Evolutionary conservation across 2,113 vertebrate genomes (phyloP).

Genomic region (Poicephalus gulielmi): DNA sequence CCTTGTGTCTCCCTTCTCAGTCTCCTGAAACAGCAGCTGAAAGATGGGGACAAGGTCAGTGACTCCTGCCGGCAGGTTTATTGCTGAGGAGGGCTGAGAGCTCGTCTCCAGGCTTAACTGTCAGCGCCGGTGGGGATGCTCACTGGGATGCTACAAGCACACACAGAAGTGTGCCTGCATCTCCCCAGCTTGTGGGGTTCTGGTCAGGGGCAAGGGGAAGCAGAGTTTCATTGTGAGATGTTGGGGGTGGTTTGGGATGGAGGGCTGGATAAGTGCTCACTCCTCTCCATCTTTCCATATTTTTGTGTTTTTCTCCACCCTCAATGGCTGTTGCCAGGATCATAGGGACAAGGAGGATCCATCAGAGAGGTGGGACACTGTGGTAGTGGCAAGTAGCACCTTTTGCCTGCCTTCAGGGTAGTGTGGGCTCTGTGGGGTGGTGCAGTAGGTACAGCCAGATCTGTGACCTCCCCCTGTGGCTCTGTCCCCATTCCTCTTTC

Average conservation of each 20-base stretch:
- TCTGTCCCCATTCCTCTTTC: neutral
- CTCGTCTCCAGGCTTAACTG: neutral
- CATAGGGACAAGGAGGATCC: accelerated
- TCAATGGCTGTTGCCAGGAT: accelerated
- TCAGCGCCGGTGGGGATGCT: neutral
- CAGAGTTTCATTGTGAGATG: accelerated
- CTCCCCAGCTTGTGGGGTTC: neutral
- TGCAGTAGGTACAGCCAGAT: accelerated
- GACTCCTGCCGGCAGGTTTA: slow-evolving; percentile 41
- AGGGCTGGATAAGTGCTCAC: neutral
- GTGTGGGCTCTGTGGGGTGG: neutral
- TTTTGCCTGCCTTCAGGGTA: accelerated
- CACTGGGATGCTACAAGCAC: accelerated
- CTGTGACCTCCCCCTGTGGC: neutral
- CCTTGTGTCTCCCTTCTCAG: slow-evolving; percentile 44
- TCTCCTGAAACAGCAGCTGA: slow-evolving; percentile 50
- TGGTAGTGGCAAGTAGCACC: neutral
- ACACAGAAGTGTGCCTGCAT: accelerated
- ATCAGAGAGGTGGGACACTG: neutral
- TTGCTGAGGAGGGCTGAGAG: neutral
- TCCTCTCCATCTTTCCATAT: neutral
- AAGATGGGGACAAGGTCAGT: slow-evolving; percentile 61
- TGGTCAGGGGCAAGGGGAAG: neutral
- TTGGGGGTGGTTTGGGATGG: neutral
- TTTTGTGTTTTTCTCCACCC: neutral